phyloP scores from a whole-genome alignment of 1,140 invertebrate species.

The Acromyrmex heyeri region DNA sequence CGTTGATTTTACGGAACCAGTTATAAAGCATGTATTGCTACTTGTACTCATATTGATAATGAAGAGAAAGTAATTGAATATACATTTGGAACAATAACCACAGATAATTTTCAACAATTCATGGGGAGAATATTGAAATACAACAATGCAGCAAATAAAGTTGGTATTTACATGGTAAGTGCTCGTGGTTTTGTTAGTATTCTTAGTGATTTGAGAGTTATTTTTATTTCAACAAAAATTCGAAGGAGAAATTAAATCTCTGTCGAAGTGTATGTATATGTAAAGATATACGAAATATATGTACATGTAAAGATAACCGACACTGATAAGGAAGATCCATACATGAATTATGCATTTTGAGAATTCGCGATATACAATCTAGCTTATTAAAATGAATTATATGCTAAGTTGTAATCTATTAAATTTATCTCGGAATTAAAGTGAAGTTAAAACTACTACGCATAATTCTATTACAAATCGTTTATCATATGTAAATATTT shows the following conservation, averaged over 20 bases:
- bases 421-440: no score
- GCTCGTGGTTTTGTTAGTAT: constrained; percentile 97
- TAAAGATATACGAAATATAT: not conserved
- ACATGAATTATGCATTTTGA: constrained; percentile 93
- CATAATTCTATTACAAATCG: no score
- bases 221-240: constrained; percentile 92
- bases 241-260: constrained; percentile 89
- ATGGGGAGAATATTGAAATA: constrained; percentile 95
- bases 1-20: constrained; percentile 96
- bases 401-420: no score
- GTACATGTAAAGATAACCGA: constrained; percentile 52
- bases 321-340: constrained; percentile 80
- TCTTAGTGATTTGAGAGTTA: constrained; percentile 94
- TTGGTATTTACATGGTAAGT: constrained; percentile 93
- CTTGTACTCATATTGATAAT: constrained; percentile 94
- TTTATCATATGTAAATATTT: no score
- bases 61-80: constrained; percentile 90
- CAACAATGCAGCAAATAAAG: constrained; percentile 91
- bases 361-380: constrained; percentile 93
- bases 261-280: constrained; percentile 90
- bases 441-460: no score
- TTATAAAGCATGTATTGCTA: constrained; percentile 95
- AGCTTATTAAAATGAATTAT: constrained; percentile 82
- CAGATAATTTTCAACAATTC: constrained; percentile 87
- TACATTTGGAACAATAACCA: not conserved